Evolutionary conservation across 2,113 vertebrate genomes (phyloP).

Genomic region (Bagarius yarrelli): DNA sequence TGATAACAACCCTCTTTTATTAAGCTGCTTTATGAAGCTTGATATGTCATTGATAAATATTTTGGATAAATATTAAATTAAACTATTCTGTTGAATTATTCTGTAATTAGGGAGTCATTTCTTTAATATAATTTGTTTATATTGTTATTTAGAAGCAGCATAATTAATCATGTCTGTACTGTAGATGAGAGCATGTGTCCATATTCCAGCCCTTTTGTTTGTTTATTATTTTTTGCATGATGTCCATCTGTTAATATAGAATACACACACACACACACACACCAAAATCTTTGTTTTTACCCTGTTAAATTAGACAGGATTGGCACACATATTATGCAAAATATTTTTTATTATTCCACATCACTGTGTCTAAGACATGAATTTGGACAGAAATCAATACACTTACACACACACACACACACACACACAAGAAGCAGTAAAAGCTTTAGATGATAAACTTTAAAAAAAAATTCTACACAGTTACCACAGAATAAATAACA

Average conservation of each 20-base stretch:
- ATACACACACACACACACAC: too few species aligned
- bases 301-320: neutral
- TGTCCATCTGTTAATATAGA: neutral
- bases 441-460: constrained; percentile 33
- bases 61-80: too few species aligned
- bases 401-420: constrained; percentile 9
- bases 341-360: constrained; percentile 61
- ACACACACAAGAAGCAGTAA: constrained; percentile 52
- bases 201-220: neutral
- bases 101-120: too few species aligned
- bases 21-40: neutral
- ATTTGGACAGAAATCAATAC: constrained; percentile 61
- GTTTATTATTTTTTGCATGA: neutral
- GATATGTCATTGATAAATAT: neutral
- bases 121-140: too few species aligned
- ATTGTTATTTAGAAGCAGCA: neutral
- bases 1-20: neutral
- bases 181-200: neutral
- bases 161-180: neutral
- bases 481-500: constrained; percentile 45
- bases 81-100: too few species aligned
- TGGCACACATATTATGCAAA: constrained; percentile 62
- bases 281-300: neutral
- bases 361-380: constrained; percentile 48
- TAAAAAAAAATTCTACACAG: constrained; percentile 36